phyloP scores from a whole-genome alignment of 2,113 vertebrate species.

The Oceanites oceanicus region DNA sequence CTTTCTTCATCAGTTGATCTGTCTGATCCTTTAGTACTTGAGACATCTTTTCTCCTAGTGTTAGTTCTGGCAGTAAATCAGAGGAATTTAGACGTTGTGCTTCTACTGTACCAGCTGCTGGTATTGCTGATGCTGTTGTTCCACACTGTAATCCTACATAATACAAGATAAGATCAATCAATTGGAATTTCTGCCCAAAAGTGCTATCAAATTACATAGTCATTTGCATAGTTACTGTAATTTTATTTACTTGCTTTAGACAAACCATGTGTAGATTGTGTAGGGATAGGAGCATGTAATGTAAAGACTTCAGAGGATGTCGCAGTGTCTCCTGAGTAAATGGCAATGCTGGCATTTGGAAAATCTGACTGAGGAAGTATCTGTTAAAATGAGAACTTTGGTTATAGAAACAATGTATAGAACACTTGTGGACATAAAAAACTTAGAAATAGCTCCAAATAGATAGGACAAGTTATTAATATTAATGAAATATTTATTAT shows the following conservation, averaged over 20 bases:
- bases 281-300: background rate
- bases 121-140: background rate
- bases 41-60: conserved; percentile 84
- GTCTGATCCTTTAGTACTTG: conserved; percentile 82
- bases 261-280: background rate
- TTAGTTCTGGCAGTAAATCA: conserved; percentile 45
- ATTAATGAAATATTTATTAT: background rate
- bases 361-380: background rate
- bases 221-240: background rate
- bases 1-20: conserved; percentile 81
- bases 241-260: conserved; percentile 60
- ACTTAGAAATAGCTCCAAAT: background rate
- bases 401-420: background rate
- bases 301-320: background rate
- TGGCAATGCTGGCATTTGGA: background rate
- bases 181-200: background rate
- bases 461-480: background rate
- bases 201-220: background rate
- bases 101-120: background rate
- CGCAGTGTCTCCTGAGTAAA: background rate
- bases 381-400: conserved; percentile 34
- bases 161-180: background rate
- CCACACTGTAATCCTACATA: conserved; percentile 5
- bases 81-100: background rate
- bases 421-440: background rate